phyloP scores from a whole-genome alignment of 2,888 invertebrate genomes.

The Thera britannica region DNA sequence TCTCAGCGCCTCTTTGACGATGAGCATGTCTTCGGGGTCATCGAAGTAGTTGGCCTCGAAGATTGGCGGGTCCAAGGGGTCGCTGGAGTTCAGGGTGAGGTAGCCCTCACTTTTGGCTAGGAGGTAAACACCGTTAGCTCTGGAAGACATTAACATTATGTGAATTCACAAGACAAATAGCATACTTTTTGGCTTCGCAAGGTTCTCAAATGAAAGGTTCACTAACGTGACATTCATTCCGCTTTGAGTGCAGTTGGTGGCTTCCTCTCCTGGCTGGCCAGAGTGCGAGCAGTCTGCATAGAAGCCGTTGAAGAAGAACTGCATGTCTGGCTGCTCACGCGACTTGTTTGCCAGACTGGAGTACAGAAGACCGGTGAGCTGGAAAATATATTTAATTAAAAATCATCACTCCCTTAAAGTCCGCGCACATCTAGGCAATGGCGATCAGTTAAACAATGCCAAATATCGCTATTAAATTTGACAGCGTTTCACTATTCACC shows the following conservation, averaged over 20 bases:
- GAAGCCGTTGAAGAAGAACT: slow-evolving; percentile 87
- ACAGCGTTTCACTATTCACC: no score
- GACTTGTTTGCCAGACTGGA: slow-evolving; percentile 83
- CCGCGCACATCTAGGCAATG: no score
- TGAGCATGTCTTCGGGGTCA: slow-evolving; percentile 61
- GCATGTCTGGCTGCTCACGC: slow-evolving; percentile 85
- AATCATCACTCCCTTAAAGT: no score
- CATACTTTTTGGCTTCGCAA: no score
- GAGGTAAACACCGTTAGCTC: slow-evolving; percentile 62
- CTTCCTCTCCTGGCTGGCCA: slow-evolving; percentile 65
- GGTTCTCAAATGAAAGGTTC: not conserved
- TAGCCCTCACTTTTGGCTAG: slow-evolving; percentile 63
- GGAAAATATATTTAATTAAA: slow-evolving; percentile 7
- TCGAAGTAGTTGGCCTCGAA: slow-evolving; percentile 63
- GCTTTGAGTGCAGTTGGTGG: slow-evolving; percentile 47
- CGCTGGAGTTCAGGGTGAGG: slow-evolving; percentile 60
- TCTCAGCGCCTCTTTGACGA: slow-evolving; percentile 60
- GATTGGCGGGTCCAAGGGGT: slow-evolving; percentile 59
- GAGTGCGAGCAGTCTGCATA: slow-evolving; percentile 78
- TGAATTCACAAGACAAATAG: no score
- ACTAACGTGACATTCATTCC: slow-evolving; percentile 63
- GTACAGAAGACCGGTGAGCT: slow-evolving; percentile 84
- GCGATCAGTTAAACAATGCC: no score
- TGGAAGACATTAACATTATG: slow-evolving; percentile 32
- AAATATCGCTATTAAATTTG: no score